These are phyloP conservation scores for Leptopilina drosophilae DNA, from an alignment of 2,888 invertebrate species.

Conservation along the genomic window DNA sequence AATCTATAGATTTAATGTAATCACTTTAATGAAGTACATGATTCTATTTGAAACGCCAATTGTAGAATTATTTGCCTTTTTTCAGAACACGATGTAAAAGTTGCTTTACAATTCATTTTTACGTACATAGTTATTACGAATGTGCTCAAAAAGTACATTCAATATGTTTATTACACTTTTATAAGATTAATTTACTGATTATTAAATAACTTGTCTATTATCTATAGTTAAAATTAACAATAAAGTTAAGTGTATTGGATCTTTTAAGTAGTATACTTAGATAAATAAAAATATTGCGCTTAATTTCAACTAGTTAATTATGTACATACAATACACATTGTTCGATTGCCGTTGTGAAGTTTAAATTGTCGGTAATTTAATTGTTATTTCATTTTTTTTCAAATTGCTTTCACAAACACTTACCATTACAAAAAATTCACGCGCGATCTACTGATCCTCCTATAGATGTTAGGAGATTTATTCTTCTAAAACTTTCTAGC, in stretches of 20 bases:
- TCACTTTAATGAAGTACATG: conserved; percentile 40
- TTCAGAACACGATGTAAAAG: conserved; percentile 17
- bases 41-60: conserved; percentile 29
- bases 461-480: conserved; percentile 65
- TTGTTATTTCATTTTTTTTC: no score
- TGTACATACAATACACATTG: conserved; percentile 76
- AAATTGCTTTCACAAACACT: conserved; percentile 64
- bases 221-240: conserved; percentile 58
- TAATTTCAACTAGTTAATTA: conserved; percentile 72
- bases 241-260: conserved; percentile 54
- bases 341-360: conserved; percentile 65
- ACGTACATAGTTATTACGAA: conserved; percentile 29
- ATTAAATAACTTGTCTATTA: conserved; percentile 51
- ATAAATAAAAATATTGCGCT: conserved; percentile 74
- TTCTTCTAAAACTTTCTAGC: conserved; percentile 62
- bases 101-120: conserved; percentile 18
- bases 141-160: conserved; percentile 36
- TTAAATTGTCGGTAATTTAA: conserved; percentile 45
- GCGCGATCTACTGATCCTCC: conserved; percentile 62
- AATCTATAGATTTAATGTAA: conserved; percentile 33
- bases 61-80: neutral
- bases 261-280: conserved; percentile 57
- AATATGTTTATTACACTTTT: conserved; percentile 31
- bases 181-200: conserved; percentile 29
- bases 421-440: conserved; percentile 64